Evolutionary conservation across 2,113 vertebrate genomes (phyloP).

Genomic region (Synodontis membranacea): DNA sequence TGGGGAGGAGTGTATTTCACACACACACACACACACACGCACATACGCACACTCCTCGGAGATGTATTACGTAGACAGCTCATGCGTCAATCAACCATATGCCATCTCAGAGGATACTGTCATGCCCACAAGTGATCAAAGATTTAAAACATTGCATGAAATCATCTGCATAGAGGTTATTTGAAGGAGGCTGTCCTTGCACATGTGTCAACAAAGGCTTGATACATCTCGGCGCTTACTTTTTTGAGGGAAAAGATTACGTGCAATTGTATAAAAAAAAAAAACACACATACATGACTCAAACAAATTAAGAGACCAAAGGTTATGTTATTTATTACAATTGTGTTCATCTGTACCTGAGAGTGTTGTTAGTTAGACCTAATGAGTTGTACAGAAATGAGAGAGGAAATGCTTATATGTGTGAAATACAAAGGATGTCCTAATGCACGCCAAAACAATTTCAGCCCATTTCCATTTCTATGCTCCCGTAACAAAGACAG

Average conservation of each 20-base stretch:
- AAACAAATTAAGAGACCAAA: background rate
- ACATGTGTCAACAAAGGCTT: background rate
- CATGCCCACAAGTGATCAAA: background rate
- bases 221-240: background rate
- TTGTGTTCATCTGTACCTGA: slow-evolving; percentile 2
- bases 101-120: slow-evolving; percentile 17
- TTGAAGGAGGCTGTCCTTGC: background rate
- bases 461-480: background rate
- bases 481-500: background rate
- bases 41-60: slow-evolving; percentile 8
- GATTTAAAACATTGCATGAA: background rate
- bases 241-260: background rate
- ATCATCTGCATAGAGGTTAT: background rate
- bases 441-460: background rate
- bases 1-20: slow-evolving; percentile 13
- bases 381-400: background rate
- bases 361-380: background rate
- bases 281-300: background rate
- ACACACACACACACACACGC: background rate
- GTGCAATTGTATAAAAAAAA: background rate
- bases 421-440: background rate
- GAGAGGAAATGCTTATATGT: background rate
- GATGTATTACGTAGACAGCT: background rate
- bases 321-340: slow-evolving; percentile 3
- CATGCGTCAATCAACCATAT: slow-evolving; percentile 27